A percentile compares a stretch with the other conserved stretches of the same genome.
Evolutionary conservation across 2,113 vertebrate genomes (phyloP).

Genomic region (Otolemur garnettii): DNA sequence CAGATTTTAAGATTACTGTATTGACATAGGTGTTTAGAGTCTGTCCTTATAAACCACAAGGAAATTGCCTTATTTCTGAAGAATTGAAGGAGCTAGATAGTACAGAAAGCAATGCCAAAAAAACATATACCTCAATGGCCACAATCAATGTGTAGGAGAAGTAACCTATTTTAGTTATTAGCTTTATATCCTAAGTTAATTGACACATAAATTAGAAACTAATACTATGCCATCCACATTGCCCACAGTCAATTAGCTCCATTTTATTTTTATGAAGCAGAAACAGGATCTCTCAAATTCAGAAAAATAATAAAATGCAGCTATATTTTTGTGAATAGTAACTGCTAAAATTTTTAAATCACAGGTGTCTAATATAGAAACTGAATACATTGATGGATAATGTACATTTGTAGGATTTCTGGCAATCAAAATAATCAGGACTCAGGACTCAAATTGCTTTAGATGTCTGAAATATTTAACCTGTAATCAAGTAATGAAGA

Average conservation of each 20-base stretch:
- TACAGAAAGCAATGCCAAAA: background rate
- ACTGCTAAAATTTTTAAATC: constrained; percentile 33
- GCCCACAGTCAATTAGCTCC: background rate
- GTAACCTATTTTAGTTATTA: background rate
- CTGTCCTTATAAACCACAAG: background rate
- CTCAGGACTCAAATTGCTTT: constrained; percentile 67
- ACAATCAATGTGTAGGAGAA: background rate
- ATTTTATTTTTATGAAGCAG: constrained; percentile 21
- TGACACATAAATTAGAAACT: background rate
- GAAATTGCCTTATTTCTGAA: background rate
- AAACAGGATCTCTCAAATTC: constrained; percentile 7
- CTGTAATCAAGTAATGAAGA: constrained; percentile 71
- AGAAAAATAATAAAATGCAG: constrained; percentile 29
- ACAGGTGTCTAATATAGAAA: constrained; percentile 45
- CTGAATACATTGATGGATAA: background rate
- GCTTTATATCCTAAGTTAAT: background rate
- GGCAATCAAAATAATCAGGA: constrained; percentile 70
- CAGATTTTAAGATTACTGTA: background rate
- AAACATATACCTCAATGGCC: background rate
- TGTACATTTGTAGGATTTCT: constrained; percentile 47
- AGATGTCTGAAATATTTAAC: constrained; percentile 62
- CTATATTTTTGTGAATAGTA: constrained; percentile 5
- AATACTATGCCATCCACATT: background rate
- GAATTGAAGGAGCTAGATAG: background rate
- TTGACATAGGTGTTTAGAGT: background rate